Conservation (phyloP, 2,113 vertebrate species). For the Rhinopithecus roxellana region DNA sequence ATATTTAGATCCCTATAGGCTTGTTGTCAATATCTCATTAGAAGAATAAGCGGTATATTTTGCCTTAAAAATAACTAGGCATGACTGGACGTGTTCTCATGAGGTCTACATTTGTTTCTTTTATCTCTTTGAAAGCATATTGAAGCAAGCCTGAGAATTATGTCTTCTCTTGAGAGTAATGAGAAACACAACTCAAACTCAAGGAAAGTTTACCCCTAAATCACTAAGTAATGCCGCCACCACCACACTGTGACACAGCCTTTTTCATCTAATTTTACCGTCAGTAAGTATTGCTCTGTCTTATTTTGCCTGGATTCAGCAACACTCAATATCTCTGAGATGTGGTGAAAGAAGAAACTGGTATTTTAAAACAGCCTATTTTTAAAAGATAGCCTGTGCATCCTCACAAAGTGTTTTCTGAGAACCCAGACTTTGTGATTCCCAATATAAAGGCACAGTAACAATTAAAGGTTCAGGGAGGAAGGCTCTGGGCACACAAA, state of each 20-base stretch:
- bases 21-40: constrained; percentile 14
- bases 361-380: background rate
- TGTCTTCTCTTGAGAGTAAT: background rate
- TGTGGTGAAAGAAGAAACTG: background rate
- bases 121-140: constrained; percentile 15
- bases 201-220: background rate
- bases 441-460: background rate
- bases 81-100: background rate
- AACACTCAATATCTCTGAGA: background rate
- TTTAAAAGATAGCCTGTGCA: background rate
- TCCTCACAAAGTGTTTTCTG: constrained; percentile 46
- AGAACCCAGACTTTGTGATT: constrained; percentile 21
- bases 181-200: constrained; percentile 11
- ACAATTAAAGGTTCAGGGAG: background rate
- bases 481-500: background rate
- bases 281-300: background rate
- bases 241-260: background rate
- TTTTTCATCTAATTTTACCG: constrained; percentile 27
- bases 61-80: background rate
- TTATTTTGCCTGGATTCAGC: constrained; percentile 10
- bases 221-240: background rate
- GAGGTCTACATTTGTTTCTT: background rate
- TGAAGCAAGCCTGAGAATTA: background rate
- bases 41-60: background rate
- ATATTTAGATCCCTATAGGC: background rate